Conservation (phyloP, 2,797 vertebrate species). For the Distichodus sexfasciatus region DNA sequence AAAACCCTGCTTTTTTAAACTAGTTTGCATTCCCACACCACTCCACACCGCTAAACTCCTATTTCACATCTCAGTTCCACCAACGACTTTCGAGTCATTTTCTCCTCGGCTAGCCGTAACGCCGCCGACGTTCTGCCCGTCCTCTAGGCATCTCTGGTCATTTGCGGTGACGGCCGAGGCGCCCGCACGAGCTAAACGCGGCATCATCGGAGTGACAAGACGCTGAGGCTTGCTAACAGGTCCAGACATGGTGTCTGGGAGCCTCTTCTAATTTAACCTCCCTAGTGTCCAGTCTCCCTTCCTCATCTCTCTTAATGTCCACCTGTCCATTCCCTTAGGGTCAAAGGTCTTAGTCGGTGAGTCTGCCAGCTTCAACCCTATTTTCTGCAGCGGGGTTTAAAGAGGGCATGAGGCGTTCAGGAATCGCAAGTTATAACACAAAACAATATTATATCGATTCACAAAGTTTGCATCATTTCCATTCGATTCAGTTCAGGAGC, state of each 20-base stretch:
- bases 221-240: slow-evolving; percentile 15
- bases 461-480: no score
- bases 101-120: background rate
- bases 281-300: background rate
- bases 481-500: no score
- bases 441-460: no score
- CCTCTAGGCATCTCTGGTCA: slow-evolving; percentile 2
- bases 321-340: background rate
- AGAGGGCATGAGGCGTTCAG: no score
- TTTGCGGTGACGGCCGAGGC: slow-evolving; percentile 11
- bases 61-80: background rate
- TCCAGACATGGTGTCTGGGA: background rate
- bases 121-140: slow-evolving; percentile 7
- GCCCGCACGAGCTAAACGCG: slow-evolving; percentile 11
- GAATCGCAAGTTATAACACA: no score
- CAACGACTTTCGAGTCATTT: background rate
- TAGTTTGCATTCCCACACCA: no score
- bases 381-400: no score
- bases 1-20: no score
- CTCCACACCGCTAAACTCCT: no score
- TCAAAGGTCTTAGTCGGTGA: background rate
- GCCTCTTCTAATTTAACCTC: background rate
- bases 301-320: background rate
- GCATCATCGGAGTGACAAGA: slow-evolving; percentile 14
- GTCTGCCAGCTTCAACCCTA: background rate